Base-by-base conservation (phyloP, 64 coral and sea anemone genomes). In the Stylophora pistillata region DNA sequence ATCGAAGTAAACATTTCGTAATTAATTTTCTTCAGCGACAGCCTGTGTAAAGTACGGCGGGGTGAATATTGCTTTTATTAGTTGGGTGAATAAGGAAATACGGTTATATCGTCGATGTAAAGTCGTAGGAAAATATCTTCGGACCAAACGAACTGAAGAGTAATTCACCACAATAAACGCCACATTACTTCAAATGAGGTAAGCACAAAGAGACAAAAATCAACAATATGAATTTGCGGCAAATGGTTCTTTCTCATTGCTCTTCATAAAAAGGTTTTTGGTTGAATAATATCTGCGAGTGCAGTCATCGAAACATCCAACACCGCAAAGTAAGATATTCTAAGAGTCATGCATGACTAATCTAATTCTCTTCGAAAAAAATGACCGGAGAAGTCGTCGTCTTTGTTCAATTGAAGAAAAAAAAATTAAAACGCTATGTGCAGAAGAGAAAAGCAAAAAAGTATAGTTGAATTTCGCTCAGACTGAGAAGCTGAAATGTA, bases 41-140 rank as follows among this genome's bases (percentile, higher is more conserved):
- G 62, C 80, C 69, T 70, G 62, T 84, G 80, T 84, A 84, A 69
- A 53, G 21, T 25, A 9, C 33, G 5, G 31, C 4, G 37, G 1
- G 62, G 30, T 47, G 79, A 69, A 84, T 84, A 84, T 84, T 84
- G 23, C 32, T n/a, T 70, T 84, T 70, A 84, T 71, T 69, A 69
- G 52, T 37, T 11, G 58, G 11, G 69, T 52, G 33, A 25, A 69
- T 69, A 84, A 26, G 62, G 53, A 17, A 84, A 68, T 70, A 84
- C 33, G 33, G 31, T 27, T 53, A 84, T 60, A 53, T 70, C 13
- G 30, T 61, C 69, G 17, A 84, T 27, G 52, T 84, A 69, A 23
- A 79, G 32, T 55, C 12, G 53, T 23, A 29, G 15, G 13, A n/a
- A 4, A 7, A 47, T 47, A 3, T 47, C 37, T 3, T 47, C 7